Percentiles rank a stretch among this genome's conserved stretches.
Evolutionary conservation across 2,113 vertebrate genomes (phyloP).

Genomic region (Okapia johnstoni): DNA sequence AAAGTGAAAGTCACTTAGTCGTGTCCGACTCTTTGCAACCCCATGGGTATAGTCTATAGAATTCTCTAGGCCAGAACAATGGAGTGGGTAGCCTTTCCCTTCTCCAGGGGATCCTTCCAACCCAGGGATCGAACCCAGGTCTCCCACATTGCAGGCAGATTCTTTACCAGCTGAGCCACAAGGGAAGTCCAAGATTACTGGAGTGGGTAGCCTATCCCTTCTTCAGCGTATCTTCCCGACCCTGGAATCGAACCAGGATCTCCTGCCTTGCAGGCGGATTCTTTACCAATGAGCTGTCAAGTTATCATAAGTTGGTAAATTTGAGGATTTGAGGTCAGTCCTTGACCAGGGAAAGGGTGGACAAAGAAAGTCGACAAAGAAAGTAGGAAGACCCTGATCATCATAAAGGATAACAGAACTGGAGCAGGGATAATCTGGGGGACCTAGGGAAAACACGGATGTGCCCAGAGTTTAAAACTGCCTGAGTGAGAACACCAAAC

Average conservation of each 20-base stretch:
- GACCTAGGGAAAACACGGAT: not conserved
- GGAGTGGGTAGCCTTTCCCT: not conserved
- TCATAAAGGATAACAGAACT: not conserved
- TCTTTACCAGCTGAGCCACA: not conserved
- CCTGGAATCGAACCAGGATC: not conserved
- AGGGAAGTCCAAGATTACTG: not conserved
- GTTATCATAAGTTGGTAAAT: not conserved
- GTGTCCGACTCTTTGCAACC: not conserved
- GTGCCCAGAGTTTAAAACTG: not conserved
- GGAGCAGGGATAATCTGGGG: not conserved
- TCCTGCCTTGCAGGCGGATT: not conserved
- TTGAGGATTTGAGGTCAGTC: not conserved
- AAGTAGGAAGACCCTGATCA: not conserved
- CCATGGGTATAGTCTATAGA: not conserved
- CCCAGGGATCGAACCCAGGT: not conserved
- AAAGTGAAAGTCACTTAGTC: not conserved
- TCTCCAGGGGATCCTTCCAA: not conserved
- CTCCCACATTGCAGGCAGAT: rapidly evolving
- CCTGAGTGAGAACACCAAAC: not conserved
- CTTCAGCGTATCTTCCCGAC: rapidly evolving
- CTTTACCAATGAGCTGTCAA: not conserved
- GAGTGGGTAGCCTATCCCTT: not conserved
- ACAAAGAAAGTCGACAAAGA: not conserved
- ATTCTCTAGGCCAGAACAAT: not conserved
- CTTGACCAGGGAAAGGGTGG: not conserved